Conservation (phyloP, 2,113 vertebrate genomes). For the Budorcas taxicolor region DNA sequence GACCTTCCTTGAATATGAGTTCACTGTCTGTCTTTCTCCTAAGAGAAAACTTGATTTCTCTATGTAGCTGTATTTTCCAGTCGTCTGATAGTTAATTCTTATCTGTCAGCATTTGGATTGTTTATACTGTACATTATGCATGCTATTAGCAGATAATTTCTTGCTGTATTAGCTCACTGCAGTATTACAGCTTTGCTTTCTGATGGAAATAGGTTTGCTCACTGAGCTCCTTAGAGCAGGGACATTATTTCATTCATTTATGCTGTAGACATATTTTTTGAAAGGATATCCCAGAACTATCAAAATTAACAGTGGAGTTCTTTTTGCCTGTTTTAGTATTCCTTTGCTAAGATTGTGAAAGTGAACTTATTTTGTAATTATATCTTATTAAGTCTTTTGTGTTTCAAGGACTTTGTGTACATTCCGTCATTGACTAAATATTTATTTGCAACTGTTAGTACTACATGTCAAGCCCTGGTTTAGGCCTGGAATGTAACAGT, state of each 20-base stretch:
- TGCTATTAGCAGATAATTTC: background rate
- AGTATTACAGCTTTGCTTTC: background rate
- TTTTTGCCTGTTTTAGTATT: conserved; percentile 20
- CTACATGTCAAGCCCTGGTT: background rate
- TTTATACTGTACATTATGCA: background rate
- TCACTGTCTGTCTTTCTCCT: background rate
- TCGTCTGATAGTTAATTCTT: background rate
- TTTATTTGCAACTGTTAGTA: background rate
- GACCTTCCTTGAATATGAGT: background rate
- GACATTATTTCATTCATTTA: background rate
- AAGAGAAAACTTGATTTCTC: background rate
- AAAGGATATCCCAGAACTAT: background rate
- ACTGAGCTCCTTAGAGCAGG: background rate
- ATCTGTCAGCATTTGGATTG: background rate
- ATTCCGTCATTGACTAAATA: background rate
- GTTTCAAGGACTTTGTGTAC: background rate
- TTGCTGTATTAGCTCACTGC: background rate
- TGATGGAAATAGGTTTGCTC: background rate
- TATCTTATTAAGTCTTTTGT: conserved; percentile 22
- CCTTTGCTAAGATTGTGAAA: conserved; percentile 29
- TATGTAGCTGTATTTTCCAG: background rate
- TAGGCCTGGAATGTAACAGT: background rate
- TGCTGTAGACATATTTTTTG: background rate
- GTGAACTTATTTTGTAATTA: conserved; percentile 9
- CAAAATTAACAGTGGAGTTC: background rate